Conservation (phyloP, 2,113 vertebrate species). For the Myanophis thanlyinensis region DNA sequence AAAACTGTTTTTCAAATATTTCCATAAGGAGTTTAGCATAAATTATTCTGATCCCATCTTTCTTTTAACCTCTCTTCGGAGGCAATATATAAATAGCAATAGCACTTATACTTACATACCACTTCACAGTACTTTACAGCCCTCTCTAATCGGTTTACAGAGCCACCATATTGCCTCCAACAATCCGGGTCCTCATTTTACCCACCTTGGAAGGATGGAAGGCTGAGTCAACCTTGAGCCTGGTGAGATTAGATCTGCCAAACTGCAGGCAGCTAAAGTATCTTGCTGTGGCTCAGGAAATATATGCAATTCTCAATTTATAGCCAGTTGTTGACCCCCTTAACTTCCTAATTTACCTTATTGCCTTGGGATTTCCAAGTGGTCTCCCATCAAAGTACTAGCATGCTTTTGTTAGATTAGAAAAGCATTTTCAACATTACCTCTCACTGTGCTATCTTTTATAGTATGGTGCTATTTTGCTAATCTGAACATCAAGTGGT, state of each 20-base stretch:
- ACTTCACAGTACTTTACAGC: too few relatives aligned
- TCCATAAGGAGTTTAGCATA: not conserved
- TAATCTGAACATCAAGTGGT: not conserved
- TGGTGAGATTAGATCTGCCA: too few relatives aligned
- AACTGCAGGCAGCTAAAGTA: too few relatives aligned
- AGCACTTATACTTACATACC: too few relatives aligned
- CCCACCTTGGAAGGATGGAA: too few relatives aligned
- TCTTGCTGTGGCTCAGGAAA: too few relatives aligned
- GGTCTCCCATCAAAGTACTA: not conserved
- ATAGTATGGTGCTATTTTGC: not conserved
- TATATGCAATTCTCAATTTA: not conserved
- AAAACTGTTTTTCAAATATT: not conserved
- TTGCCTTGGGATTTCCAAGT: not conserved
- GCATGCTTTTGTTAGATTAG: not conserved
- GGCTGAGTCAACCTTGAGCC: too few relatives aligned
- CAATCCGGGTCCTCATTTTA: too few relatives aligned
- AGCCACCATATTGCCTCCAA: too few relatives aligned
- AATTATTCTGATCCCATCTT: not conserved
- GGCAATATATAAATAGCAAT: not conserved
- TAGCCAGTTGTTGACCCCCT: not conserved
- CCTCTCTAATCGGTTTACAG: too few relatives aligned
- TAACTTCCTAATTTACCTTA: not conserved
- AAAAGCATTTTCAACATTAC: not conserved
- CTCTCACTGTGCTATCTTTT: not conserved
- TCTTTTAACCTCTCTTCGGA: not conserved